Evolutionary conservation across 2,888 invertebrate species (phyloP).

Genomic region (Ganaspis brasiliensis): DNA sequence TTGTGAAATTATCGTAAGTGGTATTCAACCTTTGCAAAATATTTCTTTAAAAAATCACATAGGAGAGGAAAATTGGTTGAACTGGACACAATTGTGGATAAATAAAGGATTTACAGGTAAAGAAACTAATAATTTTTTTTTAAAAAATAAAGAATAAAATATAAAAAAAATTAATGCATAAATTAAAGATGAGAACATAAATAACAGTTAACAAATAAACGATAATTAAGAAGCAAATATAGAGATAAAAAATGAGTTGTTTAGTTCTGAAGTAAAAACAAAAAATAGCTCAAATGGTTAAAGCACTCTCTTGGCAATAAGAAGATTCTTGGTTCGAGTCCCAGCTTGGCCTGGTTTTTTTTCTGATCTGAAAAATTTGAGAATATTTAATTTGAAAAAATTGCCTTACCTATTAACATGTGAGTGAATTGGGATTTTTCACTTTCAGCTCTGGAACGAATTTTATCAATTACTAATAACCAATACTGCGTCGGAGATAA

Average conservation of each 20-base stretch:
- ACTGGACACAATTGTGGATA: conserved; percentile 83
- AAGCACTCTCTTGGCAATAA: too few species aligned
- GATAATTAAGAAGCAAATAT: too few species aligned
- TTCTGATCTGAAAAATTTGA: too few species aligned
- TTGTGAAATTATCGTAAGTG: conserved; percentile 83
- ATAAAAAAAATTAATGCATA: too few species aligned
- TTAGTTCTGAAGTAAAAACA: too few species aligned
- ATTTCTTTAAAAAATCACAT: conserved; percentile 81
- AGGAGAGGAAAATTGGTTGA: conserved; percentile 79
- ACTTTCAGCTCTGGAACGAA: conserved; percentile 81
- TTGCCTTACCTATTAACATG: not conserved
- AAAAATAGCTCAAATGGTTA: too few species aligned
- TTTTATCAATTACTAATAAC: conserved; percentile 81
- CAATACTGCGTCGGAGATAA: conserved; percentile 84
- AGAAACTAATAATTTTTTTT: conserved; percentile 8
- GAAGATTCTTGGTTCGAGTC: too few species aligned
- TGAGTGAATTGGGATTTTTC: not conserved
- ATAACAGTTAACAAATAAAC: too few species aligned
- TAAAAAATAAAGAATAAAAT: conserved; percentile 19
- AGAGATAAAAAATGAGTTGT: too few species aligned
- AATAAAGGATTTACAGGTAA: conserved; percentile 82
- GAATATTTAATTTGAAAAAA: too few species aligned
- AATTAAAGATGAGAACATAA: too few species aligned
- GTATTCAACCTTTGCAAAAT: conserved; percentile 88
- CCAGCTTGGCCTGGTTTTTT: too few species aligned